A percentile compares a stretch with the other conserved stretches of the same genome.
Evolutionary conservation across 2,113 vertebrate genomes (phyloP).

Genomic region (Morone chrysops): DNA sequence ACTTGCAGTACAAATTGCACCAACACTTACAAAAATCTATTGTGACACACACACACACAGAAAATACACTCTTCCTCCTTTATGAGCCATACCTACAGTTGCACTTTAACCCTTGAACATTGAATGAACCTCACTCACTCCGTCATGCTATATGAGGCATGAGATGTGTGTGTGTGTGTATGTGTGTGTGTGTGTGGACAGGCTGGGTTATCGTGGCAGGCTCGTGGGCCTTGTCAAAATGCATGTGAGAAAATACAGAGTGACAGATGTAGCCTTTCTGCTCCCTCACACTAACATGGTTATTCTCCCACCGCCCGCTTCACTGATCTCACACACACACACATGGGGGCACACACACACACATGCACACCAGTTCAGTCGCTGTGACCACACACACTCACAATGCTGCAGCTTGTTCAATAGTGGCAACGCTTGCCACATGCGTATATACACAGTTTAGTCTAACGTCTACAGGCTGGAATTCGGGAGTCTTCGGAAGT

Average conservation of each 20-base stretch:
- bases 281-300: constrained; percentile 79
- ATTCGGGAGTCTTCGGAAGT: constrained; percentile 32
- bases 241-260: constrained; percentile 74
- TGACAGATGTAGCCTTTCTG: constrained; percentile 84
- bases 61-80: constrained; percentile 1
- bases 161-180: constrained; percentile 37
- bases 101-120: constrained; percentile 63
- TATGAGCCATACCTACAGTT: constrained; percentile 40
- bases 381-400: constrained; percentile 23
- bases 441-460: not conserved
- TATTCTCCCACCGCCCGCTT: constrained; percentile 73
- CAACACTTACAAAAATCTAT: not conserved
- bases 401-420: constrained; percentile 20
- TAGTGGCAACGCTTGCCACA: constrained; percentile 13
- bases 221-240: constrained; percentile 75
- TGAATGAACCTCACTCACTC: constrained; percentile 52
- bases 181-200: constrained; percentile 37
- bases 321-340: constrained; percentile 55
- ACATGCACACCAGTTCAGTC: constrained; percentile 3
- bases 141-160: constrained; percentile 66
- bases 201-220: constrained; percentile 58
- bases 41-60: not conserved
- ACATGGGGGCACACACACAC: constrained; percentile 23
- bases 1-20: not conserved
- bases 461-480: constrained; percentile 22